These are phyloP conservation scores for Heliconius himera DNA, from an alignment of 1,140 invertebrate genomes.

Conservation along the genomic window DNA sequence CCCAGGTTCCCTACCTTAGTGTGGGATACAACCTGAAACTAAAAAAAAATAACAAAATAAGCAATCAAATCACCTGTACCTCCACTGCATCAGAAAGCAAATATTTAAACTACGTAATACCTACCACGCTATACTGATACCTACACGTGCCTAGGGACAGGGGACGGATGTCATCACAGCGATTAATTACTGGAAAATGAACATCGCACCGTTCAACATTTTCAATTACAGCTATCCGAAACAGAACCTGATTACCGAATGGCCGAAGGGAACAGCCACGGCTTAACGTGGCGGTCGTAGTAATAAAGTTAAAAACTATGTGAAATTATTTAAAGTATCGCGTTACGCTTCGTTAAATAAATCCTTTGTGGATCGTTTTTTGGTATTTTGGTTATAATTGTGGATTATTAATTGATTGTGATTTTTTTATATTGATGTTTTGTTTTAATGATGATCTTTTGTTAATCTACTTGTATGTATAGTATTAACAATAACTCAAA, in stretches of 20 bases:
- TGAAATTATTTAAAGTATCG: constrained; percentile 34
- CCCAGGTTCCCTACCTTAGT: too few relatives aligned
- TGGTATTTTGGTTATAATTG: constrained; percentile 1
- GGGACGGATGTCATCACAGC: constrained; percentile 68
- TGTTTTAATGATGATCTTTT: neutral
- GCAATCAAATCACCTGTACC: neutral
- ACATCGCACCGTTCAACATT: constrained; percentile 74
- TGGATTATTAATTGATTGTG: neutral
- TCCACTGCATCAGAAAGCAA: neutral
- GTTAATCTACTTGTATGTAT: too few relatives aligned
- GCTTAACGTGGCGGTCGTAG: constrained; percentile 52
- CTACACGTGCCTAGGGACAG: constrained; percentile 44
- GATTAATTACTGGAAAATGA: constrained; percentile 81
- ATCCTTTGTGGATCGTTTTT: neutral
- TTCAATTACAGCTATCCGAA: constrained; percentile 76
- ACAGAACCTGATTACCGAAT: constrained; percentile 68
- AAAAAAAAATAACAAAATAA: neutral
- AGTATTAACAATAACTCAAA: too few relatives aligned
- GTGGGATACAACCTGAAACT: too few relatives aligned
- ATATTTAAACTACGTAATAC: neutral
- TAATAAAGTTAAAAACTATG: constrained; percentile 69
- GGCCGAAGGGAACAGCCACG: constrained; percentile 61
- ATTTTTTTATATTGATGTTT: neutral
- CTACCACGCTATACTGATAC: neutral
- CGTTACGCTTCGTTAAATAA: constrained; percentile 18